Conservation (phyloP, 2,888 invertebrate genomes). For the Plebejus anna region DNA sequence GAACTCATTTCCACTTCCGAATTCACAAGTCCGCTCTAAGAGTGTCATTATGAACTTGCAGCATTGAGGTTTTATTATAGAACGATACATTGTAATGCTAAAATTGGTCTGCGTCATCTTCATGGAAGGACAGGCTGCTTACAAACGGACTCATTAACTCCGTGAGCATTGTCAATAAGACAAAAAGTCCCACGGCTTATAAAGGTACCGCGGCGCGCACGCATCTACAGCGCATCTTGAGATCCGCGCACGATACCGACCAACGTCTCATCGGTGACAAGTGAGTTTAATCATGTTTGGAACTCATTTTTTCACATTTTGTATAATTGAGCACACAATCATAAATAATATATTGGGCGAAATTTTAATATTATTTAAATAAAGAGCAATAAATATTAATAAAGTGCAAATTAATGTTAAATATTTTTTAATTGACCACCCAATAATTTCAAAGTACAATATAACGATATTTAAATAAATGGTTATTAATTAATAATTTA, state of each 20-base stretch:
- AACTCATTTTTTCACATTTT: background rate
- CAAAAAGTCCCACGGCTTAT: conserved; percentile 78
- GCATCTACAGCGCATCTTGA: conserved; percentile 72
- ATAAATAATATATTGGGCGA: too few species aligned
- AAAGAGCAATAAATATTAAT: too few species aligned
- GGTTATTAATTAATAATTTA: too few species aligned
- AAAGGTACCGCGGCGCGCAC: conserved; percentile 63
- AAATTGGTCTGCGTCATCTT: conserved; percentile 63
- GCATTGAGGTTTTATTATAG: conserved; percentile 48
- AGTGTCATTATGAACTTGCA: conserved; percentile 27
- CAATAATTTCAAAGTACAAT: too few species aligned
- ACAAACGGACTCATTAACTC: conserved; percentile 74
- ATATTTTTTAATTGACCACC: too few species aligned
- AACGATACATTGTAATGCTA: conserved; percentile 61
- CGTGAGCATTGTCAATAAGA: conserved; percentile 74
- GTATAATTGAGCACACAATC: background rate
- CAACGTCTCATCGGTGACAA: conserved; percentile 38
- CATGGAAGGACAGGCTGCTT: conserved; percentile 71
- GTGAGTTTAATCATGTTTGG: conserved; percentile 2
- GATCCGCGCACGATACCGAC: conserved; percentile 55
- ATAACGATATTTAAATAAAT: too few species aligned
- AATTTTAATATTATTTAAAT: too few species aligned
- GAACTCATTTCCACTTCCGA: conserved; percentile 13
- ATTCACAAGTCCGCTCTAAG: conserved; percentile 17
- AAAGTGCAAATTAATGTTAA: too few species aligned